Base-by-base conservation (phyloP, 37 sponge, comb jelly and placozoan genomes). In the Spongilla lacustris region DNA sequence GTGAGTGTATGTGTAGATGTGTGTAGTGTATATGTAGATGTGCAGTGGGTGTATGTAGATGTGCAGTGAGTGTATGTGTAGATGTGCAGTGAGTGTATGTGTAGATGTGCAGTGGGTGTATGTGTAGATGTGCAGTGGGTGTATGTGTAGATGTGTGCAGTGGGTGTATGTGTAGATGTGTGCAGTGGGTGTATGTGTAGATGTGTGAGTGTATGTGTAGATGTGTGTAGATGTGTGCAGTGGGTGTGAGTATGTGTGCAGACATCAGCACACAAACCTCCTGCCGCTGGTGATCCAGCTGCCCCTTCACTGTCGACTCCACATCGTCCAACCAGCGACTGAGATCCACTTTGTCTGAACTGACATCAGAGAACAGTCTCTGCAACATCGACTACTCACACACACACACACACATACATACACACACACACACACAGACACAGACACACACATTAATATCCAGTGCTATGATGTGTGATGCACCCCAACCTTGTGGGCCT, bases 301-400 rank as follows among this genome's bases (percentile, higher is more conserved):
- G 19, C 17, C 67, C 30, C 50, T 82, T 70, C 5, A 66, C 88
- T 28, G 82, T 3, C 1, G 0, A 27, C 77, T 82, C 88, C 69
- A 88, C 82, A 21, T 69, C 75, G 2, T 88, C 88, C 27, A 88
- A 23, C 88, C 88, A 88, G 30, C 13, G 24, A 24, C 41, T 4
- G 38, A 26, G 74, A 13, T 31, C 68, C 31, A 22, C 68, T 26
- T 78, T 50, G 19, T 58, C 87, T 26, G 82, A 77, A 21, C 41
- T 37, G 24, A 88, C 71, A 4, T 68, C 69, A 9, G 88, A 83
- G 21, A 88, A 76, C 83, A 88, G 50, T 49, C 73, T 76, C 68
- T 81, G 75, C 22, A 88, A 66, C 70, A 77, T 58, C 3, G 28
- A 0, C 70, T 74, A 17, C 19, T 58, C 58, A 58, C 12, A 17